Conservation (phyloP, 1,140 invertebrate species). For the Lordiphosa collinella region DNA sequence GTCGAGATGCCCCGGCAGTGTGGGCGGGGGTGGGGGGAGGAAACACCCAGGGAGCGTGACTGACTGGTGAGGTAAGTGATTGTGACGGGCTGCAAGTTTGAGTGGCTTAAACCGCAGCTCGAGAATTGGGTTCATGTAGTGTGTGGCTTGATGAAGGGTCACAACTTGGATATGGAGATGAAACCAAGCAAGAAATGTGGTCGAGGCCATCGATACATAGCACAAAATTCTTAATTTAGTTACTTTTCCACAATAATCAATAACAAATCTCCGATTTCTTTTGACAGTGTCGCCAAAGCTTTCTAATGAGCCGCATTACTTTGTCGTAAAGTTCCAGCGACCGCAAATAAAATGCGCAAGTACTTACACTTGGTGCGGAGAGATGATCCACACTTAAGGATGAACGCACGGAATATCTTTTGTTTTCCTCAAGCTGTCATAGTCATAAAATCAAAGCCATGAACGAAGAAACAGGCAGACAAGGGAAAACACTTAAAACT, state of each 20-base stretch:
- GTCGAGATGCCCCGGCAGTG: slow-evolving; percentile 4
- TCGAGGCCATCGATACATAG: no score
- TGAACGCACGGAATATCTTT: slow-evolving; percentile 32
- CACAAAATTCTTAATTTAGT: no score
- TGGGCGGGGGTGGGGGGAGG: neutral
- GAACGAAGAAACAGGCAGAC: slow-evolving; percentile 12
- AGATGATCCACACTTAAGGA: slow-evolving; percentile 6
- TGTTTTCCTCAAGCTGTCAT: slow-evolving; percentile 57
- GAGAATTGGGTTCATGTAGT: slow-evolving; percentile 2
- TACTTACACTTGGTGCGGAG: slow-evolving; percentile 26
- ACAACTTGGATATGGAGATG: neutral
- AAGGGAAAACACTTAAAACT: slow-evolving; percentile 52
- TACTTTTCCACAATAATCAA: no score
- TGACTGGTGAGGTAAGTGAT: slow-evolving; percentile 34
- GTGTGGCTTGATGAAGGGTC: neutral
- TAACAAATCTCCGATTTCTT: no score
- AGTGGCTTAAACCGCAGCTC: slow-evolving; percentile 26
- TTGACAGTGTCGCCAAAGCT: slow-evolving; percentile 4
- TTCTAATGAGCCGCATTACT: slow-evolving; percentile 46
- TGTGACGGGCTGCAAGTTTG: slow-evolving; percentile 29
- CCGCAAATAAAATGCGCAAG: slow-evolving; percentile 52
- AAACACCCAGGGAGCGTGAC: neutral
- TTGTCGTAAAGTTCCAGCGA: slow-evolving; percentile 51
- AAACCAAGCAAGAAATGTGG: neutral
- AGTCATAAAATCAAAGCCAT: slow-evolving; percentile 69